These are phyloP conservation scores for Engystomops pustulosus DNA, from an alignment of 2,113 vertebrate species.

Conservation along the genomic window DNA sequence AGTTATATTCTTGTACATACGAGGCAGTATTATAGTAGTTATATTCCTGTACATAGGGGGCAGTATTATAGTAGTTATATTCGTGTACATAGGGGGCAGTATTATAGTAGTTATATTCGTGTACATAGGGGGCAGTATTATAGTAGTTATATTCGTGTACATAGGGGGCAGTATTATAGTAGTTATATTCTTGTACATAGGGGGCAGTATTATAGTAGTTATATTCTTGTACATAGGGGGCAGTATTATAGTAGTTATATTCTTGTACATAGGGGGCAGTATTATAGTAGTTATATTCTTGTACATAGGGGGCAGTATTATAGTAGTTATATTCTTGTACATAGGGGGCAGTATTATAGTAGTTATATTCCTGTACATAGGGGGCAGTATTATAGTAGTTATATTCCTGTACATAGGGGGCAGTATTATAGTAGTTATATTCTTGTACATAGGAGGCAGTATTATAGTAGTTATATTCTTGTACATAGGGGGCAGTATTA, in stretches of 20 bases:
- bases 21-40: neutral
- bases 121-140: too few species aligned
- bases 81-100: neutral
- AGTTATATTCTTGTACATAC: neutral
- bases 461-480: neutral
- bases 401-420: neutral
- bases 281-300: neutral
- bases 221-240: neutral
- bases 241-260: neutral
- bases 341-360: neutral
- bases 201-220: neutral
- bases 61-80: neutral
- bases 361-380: neutral
- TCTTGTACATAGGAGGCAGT: too few species aligned
- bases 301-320: neutral
- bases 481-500: neutral
- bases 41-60: neutral
- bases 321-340: neutral
- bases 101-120: neutral
- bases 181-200: neutral
- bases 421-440: slow-evolving; percentile 7
- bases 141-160: neutral
- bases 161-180: neutral
- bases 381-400: neutral
- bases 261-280: neutral